A percentile compares a stretch with the other conserved stretches of the same genome.
Evolutionary conservation across 2,888 invertebrate species (phyloP).

Genomic region (Exephanes ischioxanthus): DNA sequence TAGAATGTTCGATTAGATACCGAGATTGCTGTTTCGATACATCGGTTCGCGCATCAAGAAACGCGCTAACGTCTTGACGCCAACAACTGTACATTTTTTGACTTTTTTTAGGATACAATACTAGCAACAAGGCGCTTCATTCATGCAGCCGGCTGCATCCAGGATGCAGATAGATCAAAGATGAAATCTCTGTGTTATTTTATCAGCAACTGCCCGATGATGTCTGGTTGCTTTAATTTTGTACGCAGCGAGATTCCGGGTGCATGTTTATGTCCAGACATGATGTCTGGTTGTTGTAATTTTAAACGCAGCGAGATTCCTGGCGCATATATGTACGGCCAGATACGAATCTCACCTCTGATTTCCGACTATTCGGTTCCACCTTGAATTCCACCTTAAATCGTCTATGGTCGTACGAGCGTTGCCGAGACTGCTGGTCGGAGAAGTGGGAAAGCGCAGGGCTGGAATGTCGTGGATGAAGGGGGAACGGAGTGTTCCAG

Average conservation of each 20-base stretch:
- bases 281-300: background rate
- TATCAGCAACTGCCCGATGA: too few species aligned
- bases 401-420: background rate
- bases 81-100: background rate
- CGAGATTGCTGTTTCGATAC: background rate
- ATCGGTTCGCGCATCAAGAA: too few species aligned
- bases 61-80: too few species aligned
- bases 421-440: background rate
- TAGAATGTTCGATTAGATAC: background rate
- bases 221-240: background rate
- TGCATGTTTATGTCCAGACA: background rate
- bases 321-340: background rate
- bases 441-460: constrained; percentile 5
- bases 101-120: background rate
- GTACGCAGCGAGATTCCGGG: too few species aligned
- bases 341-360: background rate
- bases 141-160: background rate
- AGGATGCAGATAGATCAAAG: background rate
- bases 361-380: constrained; percentile 36
- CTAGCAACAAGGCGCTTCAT: background rate
- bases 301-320: too few species aligned
- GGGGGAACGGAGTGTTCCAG: constrained; percentile 13
- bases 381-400: constrained; percentile 5
- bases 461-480: background rate
- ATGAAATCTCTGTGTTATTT: background rate